Base-by-base conservation (phyloP, 1,140 invertebrate genomes). In the Drosophila nebulosa region DNA sequence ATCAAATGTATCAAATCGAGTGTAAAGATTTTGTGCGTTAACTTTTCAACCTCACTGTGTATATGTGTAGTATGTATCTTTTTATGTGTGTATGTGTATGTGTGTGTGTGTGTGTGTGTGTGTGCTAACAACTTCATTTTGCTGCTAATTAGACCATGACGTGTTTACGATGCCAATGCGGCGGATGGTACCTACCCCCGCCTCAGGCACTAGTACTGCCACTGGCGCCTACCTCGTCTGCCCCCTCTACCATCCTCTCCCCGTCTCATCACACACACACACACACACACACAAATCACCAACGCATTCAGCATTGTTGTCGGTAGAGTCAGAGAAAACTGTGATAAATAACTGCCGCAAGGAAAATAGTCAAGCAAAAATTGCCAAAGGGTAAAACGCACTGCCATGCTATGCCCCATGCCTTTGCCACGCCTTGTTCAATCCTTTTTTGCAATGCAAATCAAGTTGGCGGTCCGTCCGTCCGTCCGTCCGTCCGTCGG, bases 281-380 rank as follows among this genome's bases (percentile, higher is more conserved):
- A n/a, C n/a, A n/a, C n/a, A n/a, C n/a, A n/a, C n/a, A n/a, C n/a
- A 83, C 71, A 83, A 79, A 84, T 83, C 79, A 79, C 81, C 68
- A 62, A 61, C 59, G 39, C 58, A 61, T 60, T 64, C 55, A 58
- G n/a, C 56, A 57, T 14, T 64, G 56, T 46, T 46, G 36, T 10
- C 35, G 22, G n/a, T n/a, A 18, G 53, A 21, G 35, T 26, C 32
- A 14, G 22, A 24, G 32, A 51, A 16, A 64, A 78, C 66, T 78
- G 77, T 64, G 72, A 85, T 84, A 84, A 84, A 84, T 84, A 84
- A 86, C 80, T 77, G 73, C 69, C 80, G 64, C 80, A 75, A 75
- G 46, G 63, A 78, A 66, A 80, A 56, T 27, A 46, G 50, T 62
- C 69, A 63, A 69, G 67, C 55, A 24, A 36, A 64, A 55, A 60